These are phyloP conservation scores for Microplitis manilae DNA, from an alignment of 2,888 invertebrate genomes.

Conservation along the genomic window DNA sequence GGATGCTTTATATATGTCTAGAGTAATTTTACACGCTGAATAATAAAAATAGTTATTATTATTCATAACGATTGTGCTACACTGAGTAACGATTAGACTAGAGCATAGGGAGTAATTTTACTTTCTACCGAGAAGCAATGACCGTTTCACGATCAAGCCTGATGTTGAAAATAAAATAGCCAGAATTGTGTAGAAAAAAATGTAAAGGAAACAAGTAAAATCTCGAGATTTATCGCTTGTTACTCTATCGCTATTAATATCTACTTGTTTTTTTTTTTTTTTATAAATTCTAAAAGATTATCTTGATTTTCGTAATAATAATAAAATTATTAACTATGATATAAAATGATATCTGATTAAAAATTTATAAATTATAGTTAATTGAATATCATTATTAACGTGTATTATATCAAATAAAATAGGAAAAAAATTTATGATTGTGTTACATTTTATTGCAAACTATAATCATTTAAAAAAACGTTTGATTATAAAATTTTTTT, in stretches of 20 bases:
- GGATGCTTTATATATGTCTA: not conserved
- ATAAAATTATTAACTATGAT: not conserved
- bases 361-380: not conserved
- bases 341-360: not conserved
- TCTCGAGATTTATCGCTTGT: slow-evolving; percentile 1
- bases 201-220: slow-evolving; percentile 9
- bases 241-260: slow-evolving; percentile 1
- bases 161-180: slow-evolving; percentile 3
- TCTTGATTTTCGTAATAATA: not conserved
- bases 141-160: slow-evolving; percentile 21
- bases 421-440: too few species aligned
- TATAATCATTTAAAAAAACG: too few species aligned
- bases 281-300: not conserved
- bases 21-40: not conserved
- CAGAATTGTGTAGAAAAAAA: not conserved
- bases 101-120: slow-evolving; percentile 19
- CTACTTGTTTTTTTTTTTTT: not conserved
- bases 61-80: not conserved
- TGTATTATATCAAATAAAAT: too few species aligned
- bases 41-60: not conserved
- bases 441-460: too few species aligned
- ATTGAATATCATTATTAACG: not conserved
- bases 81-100: not conserved
- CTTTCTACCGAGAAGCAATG: slow-evolving; percentile 30
- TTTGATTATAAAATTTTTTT: too few species aligned